A percentile compares a stretch with the other conserved stretches of the same genome.
Conservation (phyloP, 2,797 vertebrate species). For the Crotalus adamanteus region DNA sequence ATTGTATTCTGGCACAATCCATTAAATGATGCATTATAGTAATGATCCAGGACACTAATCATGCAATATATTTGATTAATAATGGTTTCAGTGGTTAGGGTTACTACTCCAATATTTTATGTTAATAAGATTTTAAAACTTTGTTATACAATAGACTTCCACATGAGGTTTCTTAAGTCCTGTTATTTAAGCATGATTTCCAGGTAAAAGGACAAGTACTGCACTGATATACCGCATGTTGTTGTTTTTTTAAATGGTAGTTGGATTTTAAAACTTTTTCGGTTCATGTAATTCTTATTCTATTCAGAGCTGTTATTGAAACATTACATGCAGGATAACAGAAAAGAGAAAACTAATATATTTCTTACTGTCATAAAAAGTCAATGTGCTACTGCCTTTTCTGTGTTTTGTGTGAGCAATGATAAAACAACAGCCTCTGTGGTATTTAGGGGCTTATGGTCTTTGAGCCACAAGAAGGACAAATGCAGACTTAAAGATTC, state of each 20-base stretch:
- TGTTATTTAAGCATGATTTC: constrained; percentile 1
- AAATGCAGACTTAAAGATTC: constrained; percentile 58
- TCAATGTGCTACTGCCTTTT: constrained; percentile 36
- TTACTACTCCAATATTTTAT: constrained; percentile 3
- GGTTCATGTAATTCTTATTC: background rate
- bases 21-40: background rate
- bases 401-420: constrained; percentile 39
- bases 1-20: background rate
- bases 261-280: background rate
- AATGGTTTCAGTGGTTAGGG: constrained; percentile 16
- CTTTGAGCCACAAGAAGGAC: constrained; percentile 54
- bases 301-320: background rate
- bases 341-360: constrained; percentile 22
- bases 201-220: background rate
- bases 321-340: background rate
- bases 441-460: constrained; percentile 55
- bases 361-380: constrained; percentile 12
- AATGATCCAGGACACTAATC: constrained; percentile 23
- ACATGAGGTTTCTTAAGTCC: constrained; percentile 15
- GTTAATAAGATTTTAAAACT: constrained; percentile 26
- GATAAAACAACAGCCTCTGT: constrained; percentile 31
- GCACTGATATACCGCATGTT: background rate
- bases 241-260: background rate
- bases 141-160: constrained; percentile 19
- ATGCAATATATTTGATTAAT: constrained; percentile 18